These are phyloP conservation scores for Drosophila diplacantha DNA, from an alignment of 2,888 invertebrate genomes.

Conservation along the genomic window DNA sequence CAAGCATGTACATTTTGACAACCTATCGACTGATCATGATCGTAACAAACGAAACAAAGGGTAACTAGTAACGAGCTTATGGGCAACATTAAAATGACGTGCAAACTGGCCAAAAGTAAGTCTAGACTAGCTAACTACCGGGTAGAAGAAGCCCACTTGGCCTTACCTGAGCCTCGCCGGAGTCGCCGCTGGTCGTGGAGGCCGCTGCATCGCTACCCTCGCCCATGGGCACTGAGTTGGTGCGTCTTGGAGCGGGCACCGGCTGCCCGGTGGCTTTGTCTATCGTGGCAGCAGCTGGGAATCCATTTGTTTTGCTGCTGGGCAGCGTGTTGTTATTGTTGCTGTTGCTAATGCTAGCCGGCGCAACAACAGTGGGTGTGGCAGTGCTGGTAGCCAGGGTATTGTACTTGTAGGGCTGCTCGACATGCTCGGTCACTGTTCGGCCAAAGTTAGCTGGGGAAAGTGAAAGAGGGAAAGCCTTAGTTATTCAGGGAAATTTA, in stretches of 20 bases:
- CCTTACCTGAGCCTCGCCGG: constrained; percentile 73
- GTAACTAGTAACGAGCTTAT: constrained; percentile 59
- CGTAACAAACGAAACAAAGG: constrained; percentile 27
- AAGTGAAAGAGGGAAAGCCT: constrained; percentile 1
- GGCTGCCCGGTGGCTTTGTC: constrained; percentile 76
- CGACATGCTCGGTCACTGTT: constrained; percentile 79
- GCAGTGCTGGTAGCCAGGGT: constrained; percentile 62
- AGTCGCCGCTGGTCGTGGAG: constrained; percentile 57
- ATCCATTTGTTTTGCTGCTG: constrained; percentile 73
- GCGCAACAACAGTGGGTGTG: constrained; percentile 40
- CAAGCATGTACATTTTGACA: constrained; percentile 39
- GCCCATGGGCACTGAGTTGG: constrained; percentile 79
- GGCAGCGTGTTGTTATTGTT: constrained; percentile 58
- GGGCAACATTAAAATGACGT: constrained; percentile 64
- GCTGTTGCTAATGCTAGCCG: constrained; percentile 35
- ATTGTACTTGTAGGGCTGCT: constrained; percentile 73
- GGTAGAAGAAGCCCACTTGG: constrained; percentile 1
- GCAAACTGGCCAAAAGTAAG: constrained; percentile 54
- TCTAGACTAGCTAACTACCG: constrained; percentile 32
- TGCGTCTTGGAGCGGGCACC: constrained; percentile 78
- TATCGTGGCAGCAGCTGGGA: constrained; percentile 52
- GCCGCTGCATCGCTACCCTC: constrained; percentile 61
- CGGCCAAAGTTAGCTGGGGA: constrained; percentile 80
- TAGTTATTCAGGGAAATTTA: constrained; percentile 32
- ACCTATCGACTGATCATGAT: constrained; percentile 56